Conservation (phyloP, 2,888 invertebrate species). For the Ypsolopha sequella region DNA sequence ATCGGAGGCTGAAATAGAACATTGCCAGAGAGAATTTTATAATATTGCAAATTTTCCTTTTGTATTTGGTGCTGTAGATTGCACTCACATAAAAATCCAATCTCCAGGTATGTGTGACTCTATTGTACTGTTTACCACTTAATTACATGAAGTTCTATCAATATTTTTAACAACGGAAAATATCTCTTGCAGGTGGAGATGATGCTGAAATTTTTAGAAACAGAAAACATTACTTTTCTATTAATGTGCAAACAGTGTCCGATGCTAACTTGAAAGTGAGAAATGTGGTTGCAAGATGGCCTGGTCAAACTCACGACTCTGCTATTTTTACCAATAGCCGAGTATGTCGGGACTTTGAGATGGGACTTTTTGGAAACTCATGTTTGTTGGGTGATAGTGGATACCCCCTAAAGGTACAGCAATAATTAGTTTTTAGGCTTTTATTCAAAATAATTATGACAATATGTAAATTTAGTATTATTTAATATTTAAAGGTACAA, state of each 20-base stretch:
- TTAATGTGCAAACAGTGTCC: no score
- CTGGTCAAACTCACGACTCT: constrained; percentile 3
- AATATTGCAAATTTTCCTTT: constrained; percentile 7
- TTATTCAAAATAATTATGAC: neutral
- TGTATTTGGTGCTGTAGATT: constrained; percentile 6
- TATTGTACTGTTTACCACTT: neutral
- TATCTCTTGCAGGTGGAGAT: constrained; percentile 3
- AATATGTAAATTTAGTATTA: neutral
- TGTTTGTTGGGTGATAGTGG: constrained; percentile 8
- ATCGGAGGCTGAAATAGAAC: constrained; percentile 2
- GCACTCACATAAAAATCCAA: neutral
- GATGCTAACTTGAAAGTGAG: no score
- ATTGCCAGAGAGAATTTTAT: constrained; percentile 6
- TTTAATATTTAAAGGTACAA: neutral
- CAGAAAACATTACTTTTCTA: no score
- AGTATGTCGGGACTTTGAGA: no score
- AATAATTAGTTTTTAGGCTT: neutral
- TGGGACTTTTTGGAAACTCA: no score
- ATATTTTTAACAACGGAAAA: neutral
- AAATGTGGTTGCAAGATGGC: no score
- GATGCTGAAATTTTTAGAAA: constrained; percentile 8
- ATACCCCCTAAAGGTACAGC: neutral
- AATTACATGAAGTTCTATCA: neutral
- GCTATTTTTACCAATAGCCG: constrained; percentile 5
- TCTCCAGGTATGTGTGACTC: neutral